Conservation (phyloP, 1,140 invertebrate species). For the Scylla paramamosain region DNA sequence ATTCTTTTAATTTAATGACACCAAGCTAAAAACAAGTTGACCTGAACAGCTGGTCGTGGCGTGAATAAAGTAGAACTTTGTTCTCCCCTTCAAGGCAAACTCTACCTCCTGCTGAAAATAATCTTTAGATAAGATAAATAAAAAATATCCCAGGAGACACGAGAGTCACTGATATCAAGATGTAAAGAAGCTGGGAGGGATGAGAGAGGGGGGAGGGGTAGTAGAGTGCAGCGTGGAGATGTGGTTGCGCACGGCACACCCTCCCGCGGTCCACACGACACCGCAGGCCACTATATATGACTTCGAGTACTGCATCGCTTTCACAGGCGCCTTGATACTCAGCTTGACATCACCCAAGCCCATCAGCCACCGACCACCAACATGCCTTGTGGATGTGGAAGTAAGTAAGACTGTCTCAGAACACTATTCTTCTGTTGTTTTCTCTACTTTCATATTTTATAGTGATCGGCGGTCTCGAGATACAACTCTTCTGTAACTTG, state of each 20-base stretch:
- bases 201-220: not conserved
- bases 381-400: conserved; percentile 65
- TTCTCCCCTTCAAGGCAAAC: not conserved
- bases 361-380: not conserved
- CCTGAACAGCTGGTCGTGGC: too few species aligned
- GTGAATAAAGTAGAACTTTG: not conserved
- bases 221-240: not conserved
- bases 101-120: not conserved
- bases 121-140: not conserved
- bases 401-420: conserved; percentile 10
- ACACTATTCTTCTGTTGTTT: too few species aligned
- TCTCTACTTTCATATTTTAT: too few species aligned
- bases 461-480: too few species aligned
- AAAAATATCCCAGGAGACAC: not conserved
- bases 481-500: too few species aligned
- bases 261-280: not conserved
- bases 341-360: not conserved
- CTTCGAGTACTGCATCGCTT: not conserved
- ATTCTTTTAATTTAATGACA: too few species aligned
- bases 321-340: not conserved
- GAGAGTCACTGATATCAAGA: too few species aligned
- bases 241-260: not conserved
- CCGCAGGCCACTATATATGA: not conserved
- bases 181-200: not conserved
- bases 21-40: too few species aligned